These are phyloP conservation scores for Macroramphosus scolopax DNA, from an alignment of 2,797 vertebrate species.

Conservation along the genomic window DNA sequence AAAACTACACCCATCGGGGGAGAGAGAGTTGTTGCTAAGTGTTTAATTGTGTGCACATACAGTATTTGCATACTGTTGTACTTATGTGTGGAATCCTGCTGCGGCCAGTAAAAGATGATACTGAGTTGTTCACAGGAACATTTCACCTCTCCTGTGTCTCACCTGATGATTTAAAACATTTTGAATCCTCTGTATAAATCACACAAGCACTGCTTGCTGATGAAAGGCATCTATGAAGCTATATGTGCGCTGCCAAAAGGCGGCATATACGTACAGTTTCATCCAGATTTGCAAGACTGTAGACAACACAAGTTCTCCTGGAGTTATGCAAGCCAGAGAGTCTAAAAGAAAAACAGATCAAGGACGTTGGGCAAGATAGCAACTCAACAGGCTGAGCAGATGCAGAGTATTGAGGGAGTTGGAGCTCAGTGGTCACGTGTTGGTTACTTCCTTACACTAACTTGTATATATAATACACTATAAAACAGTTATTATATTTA, in stretches of 20 bases:
- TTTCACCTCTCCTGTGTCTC: no score
- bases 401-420: slow-evolving; percentile 4
- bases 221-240: background rate
- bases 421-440: slow-evolving; percentile 4
- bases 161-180: no score
- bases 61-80: background rate
- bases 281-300: slow-evolving; percentile 22
- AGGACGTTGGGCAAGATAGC: slow-evolving; percentile 36
- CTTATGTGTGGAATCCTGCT: background rate
- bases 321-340: slow-evolving; percentile 38
- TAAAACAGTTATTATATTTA: no score
- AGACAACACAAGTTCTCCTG: slow-evolving; percentile 48
- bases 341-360: slow-evolving; percentile 39
- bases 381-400: slow-evolving; percentile 24
- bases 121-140: no score
- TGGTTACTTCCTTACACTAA: background rate
- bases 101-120: no score
- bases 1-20: no score
- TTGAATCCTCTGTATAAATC: background rate
- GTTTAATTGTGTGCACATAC: no score
- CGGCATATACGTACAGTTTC: no score
- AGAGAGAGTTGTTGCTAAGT: no score
- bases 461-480: no score
- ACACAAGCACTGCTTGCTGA: background rate
- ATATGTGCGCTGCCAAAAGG: no score